phyloP scores from a whole-genome alignment of 2,888 invertebrate genomes.

The Cactoblastis cactorum region DNA sequence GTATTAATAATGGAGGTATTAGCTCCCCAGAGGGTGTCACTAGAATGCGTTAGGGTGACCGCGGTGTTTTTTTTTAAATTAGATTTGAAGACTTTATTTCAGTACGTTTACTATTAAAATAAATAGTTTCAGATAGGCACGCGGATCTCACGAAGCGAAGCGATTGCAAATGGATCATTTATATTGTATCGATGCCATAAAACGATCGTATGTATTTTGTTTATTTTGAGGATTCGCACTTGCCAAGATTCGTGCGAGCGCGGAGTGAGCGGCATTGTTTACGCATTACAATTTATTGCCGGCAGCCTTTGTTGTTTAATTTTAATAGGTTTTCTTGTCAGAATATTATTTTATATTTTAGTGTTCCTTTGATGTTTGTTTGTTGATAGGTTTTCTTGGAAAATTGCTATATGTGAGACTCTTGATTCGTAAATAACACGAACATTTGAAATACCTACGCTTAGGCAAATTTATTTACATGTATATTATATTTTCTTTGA shows the following conservation, averaged over 20 bases:
- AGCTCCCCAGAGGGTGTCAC: constrained; percentile 36
- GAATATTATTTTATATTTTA: background rate
- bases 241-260: constrained; percentile 3
- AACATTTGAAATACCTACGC: too few relatives aligned
- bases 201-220: background rate
- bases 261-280: background rate
- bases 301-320: background rate
- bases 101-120: too few relatives aligned
- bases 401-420: background rate
- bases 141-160: background rate
- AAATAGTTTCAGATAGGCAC: too few relatives aligned
- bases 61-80: constrained; percentile 21
- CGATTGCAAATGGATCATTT: background rate
- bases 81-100: background rate
- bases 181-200: background rate
- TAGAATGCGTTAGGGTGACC: constrained; percentile 18
- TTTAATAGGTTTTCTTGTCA: background rate
- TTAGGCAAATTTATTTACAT: too few relatives aligned
- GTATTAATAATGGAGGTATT: constrained; percentile 60
- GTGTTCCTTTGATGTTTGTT: background rate
- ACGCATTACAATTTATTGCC: background rate
- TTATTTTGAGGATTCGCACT: constrained; percentile 2
- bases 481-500: too few relatives aligned
- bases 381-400: background rate
- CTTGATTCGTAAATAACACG: too few relatives aligned